These are phyloP conservation scores for Clarias laeviceps DNA, from an alignment of 2,797 vertebrate species.

Conservation along the genomic window DNA sequence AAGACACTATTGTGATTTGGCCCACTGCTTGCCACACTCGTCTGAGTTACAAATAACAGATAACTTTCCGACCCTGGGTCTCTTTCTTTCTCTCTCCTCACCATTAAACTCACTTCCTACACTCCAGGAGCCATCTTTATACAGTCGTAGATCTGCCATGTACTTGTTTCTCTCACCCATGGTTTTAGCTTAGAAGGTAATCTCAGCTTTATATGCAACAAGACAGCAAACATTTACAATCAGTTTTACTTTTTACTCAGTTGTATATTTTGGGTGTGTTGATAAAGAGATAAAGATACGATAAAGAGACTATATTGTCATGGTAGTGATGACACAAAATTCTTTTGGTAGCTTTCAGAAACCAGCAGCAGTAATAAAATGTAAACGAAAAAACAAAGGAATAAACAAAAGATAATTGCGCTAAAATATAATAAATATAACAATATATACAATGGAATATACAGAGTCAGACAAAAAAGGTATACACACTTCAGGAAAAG, in stretches of 20 bases:
- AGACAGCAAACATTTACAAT: background rate
- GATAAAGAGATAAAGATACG: too few relatives aligned
- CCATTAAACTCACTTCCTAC: background rate
- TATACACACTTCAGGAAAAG: too few relatives aligned
- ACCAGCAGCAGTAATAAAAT: too few relatives aligned
- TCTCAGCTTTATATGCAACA: background rate
- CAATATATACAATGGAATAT: too few relatives aligned
- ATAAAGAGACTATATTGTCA: too few relatives aligned
- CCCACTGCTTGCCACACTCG: conserved; percentile 15
- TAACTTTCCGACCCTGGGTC: conserved; percentile 3
- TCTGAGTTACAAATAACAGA: background rate
- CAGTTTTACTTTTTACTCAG: too few relatives aligned
- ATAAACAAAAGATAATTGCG: too few relatives aligned
- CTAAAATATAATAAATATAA: too few relatives aligned
- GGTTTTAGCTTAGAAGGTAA: background rate
- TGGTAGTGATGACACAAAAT: too few relatives aligned
- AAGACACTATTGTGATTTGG: background rate
- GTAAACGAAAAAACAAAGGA: too few relatives aligned
- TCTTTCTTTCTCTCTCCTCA: background rate
- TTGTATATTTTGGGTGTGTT: background rate
- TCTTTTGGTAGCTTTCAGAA: too few relatives aligned
- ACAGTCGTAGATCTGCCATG: background rate
- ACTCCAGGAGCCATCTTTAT: background rate
- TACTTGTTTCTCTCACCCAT: background rate
- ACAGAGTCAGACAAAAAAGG: too few relatives aligned